Conservation (phyloP, 1,140 invertebrate genomes). For the Drosophila gunungcola region DNA sequence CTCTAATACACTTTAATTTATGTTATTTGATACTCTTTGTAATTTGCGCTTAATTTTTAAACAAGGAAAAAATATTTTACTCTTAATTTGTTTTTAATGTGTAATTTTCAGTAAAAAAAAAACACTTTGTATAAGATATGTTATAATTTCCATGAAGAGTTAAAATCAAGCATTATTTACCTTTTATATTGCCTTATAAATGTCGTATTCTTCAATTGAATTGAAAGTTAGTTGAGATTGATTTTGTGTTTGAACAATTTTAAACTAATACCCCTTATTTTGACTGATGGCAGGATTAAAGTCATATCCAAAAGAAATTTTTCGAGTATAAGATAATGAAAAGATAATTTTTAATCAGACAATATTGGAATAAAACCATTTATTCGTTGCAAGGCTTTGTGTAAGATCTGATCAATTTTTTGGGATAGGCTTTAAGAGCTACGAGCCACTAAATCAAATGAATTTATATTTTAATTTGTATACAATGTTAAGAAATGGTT, state of each 20-base stretch:
- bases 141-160: neutral
- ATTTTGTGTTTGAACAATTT: neutral
- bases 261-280: neutral
- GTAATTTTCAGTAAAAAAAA: neutral
- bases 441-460: slow-evolving; percentile 14
- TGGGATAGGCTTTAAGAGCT: neutral
- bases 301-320: neutral
- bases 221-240: no score
- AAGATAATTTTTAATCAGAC: neutral
- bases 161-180: neutral
- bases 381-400: neutral
- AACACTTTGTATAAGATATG: neutral
- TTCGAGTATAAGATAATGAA: slow-evolving; percentile 2
- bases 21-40: no score
- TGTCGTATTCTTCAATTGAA: no score
- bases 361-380: neutral
- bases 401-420: neutral
- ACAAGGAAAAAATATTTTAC: neutral
- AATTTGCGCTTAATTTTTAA: no score
- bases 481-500: slow-evolving; percentile 5
- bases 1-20: no score
- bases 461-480: slow-evolving; percentile 43
- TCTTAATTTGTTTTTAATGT: neutral
- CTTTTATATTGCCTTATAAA: no score
- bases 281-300: neutral